Percentiles rank a stretch among this genome's conserved stretches.
Conservation (phyloP, 1,140 invertebrate species). For the Anoplolepis gracilipes region DNA sequence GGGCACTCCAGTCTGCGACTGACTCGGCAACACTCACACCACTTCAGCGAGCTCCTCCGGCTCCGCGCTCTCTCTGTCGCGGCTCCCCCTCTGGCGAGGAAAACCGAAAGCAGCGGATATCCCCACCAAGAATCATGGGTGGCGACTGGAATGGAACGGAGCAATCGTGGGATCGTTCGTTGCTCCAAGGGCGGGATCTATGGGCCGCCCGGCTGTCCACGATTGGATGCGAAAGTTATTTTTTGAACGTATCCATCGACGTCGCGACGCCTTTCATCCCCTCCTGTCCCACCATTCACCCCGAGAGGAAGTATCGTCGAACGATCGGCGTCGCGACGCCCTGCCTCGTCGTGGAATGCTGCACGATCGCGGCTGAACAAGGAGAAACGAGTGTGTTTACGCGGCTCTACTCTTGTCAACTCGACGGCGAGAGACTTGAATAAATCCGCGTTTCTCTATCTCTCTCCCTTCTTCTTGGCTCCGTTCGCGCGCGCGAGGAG, state of each 20-base stretch:
- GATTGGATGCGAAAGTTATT: constrained; percentile 65
- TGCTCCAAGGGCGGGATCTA: constrained; percentile 31
- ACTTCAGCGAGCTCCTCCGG: constrained; percentile 81
- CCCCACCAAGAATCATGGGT: constrained; percentile 70
- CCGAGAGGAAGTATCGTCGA: constrained; percentile 47
- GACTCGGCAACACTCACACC: constrained; percentile 85
- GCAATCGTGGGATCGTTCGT: constrained; percentile 61
- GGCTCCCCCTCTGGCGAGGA: constrained; percentile 83
- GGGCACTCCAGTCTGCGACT: constrained; percentile 86
- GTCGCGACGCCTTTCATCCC: constrained; percentile 59
- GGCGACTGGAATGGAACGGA: constrained; percentile 3
- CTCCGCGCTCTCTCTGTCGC: constrained; percentile 74
- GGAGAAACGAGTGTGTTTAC: constrained; percentile 85
- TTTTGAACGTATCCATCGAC: constrained; percentile 60
- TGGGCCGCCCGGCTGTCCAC: background rate
- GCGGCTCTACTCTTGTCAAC: constrained; percentile 85
- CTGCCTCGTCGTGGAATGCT: constrained; percentile 30
- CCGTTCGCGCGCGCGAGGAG: constrained; percentile 24
- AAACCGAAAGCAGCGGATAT: constrained; percentile 74
- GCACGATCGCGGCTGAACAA: constrained; percentile 70
- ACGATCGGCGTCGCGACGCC: constrained; percentile 50
- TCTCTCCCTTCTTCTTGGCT: background rate
- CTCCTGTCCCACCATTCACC: constrained; percentile 20
- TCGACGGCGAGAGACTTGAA: constrained; percentile 83
- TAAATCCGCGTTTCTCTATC: constrained; percentile 82